These are phyloP conservation scores for Carettochelys insculpta DNA, from an alignment of 2,113 vertebrate genomes.

Conservation along the genomic window DNA sequence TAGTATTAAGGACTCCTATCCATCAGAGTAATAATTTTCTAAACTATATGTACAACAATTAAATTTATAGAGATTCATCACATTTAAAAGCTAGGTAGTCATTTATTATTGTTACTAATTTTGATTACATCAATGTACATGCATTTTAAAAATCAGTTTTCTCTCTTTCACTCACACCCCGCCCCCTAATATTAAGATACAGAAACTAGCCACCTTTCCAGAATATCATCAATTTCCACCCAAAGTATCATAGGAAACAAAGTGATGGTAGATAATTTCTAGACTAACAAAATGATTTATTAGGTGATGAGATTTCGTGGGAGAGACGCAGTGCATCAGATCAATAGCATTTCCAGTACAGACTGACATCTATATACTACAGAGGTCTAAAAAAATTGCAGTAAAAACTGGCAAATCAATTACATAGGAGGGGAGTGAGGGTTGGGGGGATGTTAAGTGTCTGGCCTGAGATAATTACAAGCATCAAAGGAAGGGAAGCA, in stretches of 20 bases:
- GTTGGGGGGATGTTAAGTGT: too few relatives aligned
- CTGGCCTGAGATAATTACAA: too few relatives aligned
- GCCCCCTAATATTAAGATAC: neutral
- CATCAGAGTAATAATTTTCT: constrained; percentile 43
- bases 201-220: constrained; percentile 3
- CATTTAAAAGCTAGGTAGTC: constrained; percentile 1
- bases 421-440: too few relatives aligned
- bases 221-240: neutral
- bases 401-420: too few relatives aligned
- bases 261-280: neutral
- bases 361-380: too few relatives aligned
- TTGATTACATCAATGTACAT: neutral
- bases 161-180: neutral
- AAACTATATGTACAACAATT: neutral
- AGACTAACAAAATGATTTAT: too few relatives aligned
- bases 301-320: too few relatives aligned
- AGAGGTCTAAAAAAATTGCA: too few relatives aligned
- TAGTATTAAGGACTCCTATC: constrained; percentile 8
- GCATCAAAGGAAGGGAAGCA: too few relatives aligned
- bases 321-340: too few relatives aligned
- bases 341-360: too few relatives aligned
- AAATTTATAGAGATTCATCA: neutral
- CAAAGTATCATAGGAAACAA: neutral
- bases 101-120: neutral
- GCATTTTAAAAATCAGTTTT: neutral